phyloP scores from a whole-genome alignment of 2,888 invertebrate species.

The Hofmannophila pseudospretella region DNA sequence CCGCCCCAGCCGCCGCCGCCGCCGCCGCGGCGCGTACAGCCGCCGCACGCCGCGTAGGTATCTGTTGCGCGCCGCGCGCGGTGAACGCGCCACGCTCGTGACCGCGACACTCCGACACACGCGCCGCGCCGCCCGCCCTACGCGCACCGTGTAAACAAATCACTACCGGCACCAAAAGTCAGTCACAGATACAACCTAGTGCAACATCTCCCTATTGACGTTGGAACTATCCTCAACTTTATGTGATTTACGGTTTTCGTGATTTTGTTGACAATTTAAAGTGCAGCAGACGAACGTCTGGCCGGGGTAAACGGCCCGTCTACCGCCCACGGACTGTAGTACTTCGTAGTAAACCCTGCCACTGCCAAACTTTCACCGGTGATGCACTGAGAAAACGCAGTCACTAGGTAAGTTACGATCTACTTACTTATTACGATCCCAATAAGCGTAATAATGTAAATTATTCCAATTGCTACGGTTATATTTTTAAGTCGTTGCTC shows the following conservation, averaged over 20 bases:
- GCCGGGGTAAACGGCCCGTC: constrained; percentile 52
- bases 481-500: too few species aligned
- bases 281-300: constrained; percentile 38
- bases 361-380: constrained; percentile 39
- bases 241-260: constrained; percentile 31
- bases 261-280: constrained; percentile 33
- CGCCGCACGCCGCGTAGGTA: constrained; percentile 48
- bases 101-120: constrained; percentile 13
- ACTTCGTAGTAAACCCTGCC: constrained; percentile 47
- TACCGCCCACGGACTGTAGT: constrained; percentile 62
- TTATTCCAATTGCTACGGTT: too few species aligned
- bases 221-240: neutral
- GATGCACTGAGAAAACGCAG: constrained; percentile 40
- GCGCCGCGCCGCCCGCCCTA: constrained; percentile 24
- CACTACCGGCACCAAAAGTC: constrained; percentile 22
- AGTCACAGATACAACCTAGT: neutral
- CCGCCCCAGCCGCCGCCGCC: constrained; percentile 29
- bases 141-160: constrained; percentile 56
- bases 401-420: constrained; percentile 32
- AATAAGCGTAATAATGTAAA: too few species aligned
- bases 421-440: too few species aligned
- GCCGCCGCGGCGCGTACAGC: constrained; percentile 24
- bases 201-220: neutral
- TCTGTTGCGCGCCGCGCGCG: constrained; percentile 70
- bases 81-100: constrained; percentile 44